Percentiles rank a stretch among this genome's conserved stretches.
Evolutionary conservation across 2,113 vertebrate genomes (phyloP).

Genomic region (Dicaeum eximium): DNA sequence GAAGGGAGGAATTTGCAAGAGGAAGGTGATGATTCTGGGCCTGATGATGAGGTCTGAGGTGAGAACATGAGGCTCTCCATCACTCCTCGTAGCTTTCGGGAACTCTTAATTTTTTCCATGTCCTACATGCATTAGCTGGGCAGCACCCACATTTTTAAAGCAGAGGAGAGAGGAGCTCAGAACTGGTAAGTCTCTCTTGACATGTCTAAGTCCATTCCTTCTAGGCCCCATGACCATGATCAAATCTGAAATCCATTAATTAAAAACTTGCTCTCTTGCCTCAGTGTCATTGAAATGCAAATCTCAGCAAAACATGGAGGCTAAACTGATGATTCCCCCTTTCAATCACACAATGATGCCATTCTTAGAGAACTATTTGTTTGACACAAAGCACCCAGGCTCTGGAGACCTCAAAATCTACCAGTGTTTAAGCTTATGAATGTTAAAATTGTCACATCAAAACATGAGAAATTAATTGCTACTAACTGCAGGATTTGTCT

Average conservation of each 20-base stretch:
- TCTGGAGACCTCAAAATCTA: not conserved
- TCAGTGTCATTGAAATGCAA: not conserved
- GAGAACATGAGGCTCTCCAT: not conserved
- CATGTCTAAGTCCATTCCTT: not conserved
- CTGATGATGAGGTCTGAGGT: not conserved
- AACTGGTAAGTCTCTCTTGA: not conserved
- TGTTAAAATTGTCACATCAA: not conserved
- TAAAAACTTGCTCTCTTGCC: not conserved
- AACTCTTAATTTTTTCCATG: not conserved
- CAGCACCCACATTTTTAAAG: not conserved
- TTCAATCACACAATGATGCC: not conserved
- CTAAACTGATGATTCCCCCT: not conserved
- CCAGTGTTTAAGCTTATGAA: not conserved
- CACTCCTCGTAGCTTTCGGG: not conserved
- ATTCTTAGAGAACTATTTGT: not conserved
- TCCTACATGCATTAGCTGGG: not conserved
- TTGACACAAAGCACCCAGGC: not conserved
- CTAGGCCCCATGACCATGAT: no score
- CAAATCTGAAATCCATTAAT: not conserved
- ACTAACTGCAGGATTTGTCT: not conserved
- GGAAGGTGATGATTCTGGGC: not conserved
- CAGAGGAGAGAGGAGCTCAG: not conserved
- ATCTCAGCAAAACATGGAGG: not conserved
- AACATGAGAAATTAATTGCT: not conserved
- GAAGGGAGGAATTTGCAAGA: not conserved